These are phyloP conservation scores for Chelmon rostratus DNA, from an alignment of 2,797 vertebrate species.

Conservation along the genomic window DNA sequence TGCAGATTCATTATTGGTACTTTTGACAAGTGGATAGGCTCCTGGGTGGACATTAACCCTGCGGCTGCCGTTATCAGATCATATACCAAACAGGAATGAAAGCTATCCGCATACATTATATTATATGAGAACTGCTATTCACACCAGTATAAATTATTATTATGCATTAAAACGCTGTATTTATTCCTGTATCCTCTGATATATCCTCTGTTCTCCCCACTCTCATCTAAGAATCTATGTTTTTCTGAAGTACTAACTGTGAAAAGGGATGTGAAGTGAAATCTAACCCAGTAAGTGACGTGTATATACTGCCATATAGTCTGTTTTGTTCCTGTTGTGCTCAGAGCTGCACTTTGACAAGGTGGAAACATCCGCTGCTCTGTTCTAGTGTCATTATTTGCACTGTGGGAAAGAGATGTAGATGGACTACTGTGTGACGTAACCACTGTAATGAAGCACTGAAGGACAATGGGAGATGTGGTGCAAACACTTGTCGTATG, in stretches of 20 bases:
- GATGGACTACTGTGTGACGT: constrained; percentile 41
- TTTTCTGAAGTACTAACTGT: constrained; percentile 68
- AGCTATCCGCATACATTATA: constrained; percentile 68
- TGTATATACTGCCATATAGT: constrained; percentile 73
- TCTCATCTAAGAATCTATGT: constrained; percentile 58
- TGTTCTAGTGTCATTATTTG: constrained; percentile 60
- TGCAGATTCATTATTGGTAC: constrained; percentile 44
- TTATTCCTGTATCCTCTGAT: constrained; percentile 81
- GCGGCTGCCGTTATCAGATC: constrained; percentile 61
- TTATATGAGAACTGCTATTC: constrained; percentile 74
- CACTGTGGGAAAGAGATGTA: constrained; percentile 53
- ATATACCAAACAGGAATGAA: constrained; percentile 72
- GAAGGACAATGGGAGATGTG: constrained; percentile 27
- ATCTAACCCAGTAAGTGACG: constrained; percentile 58
- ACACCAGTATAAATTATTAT: constrained; percentile 74
- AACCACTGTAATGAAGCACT: constrained; percentile 44
- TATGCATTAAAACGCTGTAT: constrained; percentile 78
- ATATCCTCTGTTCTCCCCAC: constrained; percentile 58
- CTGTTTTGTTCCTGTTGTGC: constrained; percentile 58
- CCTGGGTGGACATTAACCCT: constrained; percentile 43
- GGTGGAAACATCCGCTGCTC: constrained; percentile 34
- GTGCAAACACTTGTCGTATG: constrained; percentile 49
- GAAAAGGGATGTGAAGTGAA: constrained; percentile 66
- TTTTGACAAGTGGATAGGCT: constrained; percentile 27
- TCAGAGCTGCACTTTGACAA: constrained; percentile 62